phyloP scores from a whole-genome alignment of 2,797 vertebrate species.

The Phrynocephalus vlangalii region DNA sequence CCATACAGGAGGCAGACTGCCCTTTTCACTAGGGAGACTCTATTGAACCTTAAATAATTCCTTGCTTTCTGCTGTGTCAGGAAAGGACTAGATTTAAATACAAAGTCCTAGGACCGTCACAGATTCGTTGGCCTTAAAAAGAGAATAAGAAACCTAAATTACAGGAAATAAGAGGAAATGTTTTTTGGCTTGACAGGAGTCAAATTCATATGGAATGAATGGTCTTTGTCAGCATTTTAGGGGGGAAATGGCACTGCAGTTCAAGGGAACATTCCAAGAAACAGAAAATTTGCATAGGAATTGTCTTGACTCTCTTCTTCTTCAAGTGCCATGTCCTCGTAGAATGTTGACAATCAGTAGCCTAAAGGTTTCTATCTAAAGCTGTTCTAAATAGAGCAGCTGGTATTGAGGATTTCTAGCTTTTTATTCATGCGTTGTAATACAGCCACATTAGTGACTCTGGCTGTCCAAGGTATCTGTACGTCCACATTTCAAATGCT shows the following conservation, averaged over 20 bases:
- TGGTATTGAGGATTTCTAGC: too few relatives aligned
- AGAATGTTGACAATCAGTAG: too few relatives aligned
- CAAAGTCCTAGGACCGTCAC: not conserved
- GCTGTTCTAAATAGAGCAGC: too few relatives aligned
- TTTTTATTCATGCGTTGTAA: too few relatives aligned
- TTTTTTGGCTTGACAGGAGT: conserved; percentile 48
- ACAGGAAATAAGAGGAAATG: conserved; percentile 43
- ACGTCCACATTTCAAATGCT: too few relatives aligned
- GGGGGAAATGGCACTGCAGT: conserved; percentile 60
- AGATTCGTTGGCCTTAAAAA: not conserved
- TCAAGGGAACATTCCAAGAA: conserved; percentile 65
- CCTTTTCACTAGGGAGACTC: not conserved
- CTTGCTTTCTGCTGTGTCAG: not conserved
- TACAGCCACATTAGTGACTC: too few relatives aligned
- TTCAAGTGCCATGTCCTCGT: conserved; percentile 17
- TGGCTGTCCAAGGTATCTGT: too few relatives aligned
- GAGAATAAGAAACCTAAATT: conserved; percentile 4
- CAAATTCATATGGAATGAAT: conserved; percentile 33
- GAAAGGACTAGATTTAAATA: not conserved
- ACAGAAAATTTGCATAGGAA: conserved; percentile 72
- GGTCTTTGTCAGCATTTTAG: conserved; percentile 39
- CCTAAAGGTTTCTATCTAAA: too few relatives aligned
- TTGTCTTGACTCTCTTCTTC: conserved; percentile 55
- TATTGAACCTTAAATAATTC: not conserved
- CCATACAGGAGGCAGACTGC: too few relatives aligned